Conservation (phyloP, 2,113 vertebrate species). For the human region GRCh38 chr1:64370501-64371000, state of each 20-base stretch:
- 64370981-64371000: not conserved
- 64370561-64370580: not conserved
- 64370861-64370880: not conserved
- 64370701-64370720: not conserved
- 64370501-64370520: not conserved
- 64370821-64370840: not conserved
- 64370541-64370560: not conserved
- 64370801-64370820: not conserved
- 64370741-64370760: not conserved
- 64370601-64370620: not conserved
- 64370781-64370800: not conserved
- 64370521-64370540: not conserved
- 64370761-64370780: not conserved
- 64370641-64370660: conserved; percentile 17
- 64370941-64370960: conserved; percentile 7
- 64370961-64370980: not conserved
- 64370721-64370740: not conserved
- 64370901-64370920: not conserved
- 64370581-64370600: too few species aligned
- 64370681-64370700: not conserved
- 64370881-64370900: not conserved
- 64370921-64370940: conserved; percentile 14
- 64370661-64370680: not conserved
- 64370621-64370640: not conserved
- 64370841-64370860: not conserved